Percentiles rank a stretch among this genome's conserved stretches.
These are phyloP conservation scores for Pogonomyrmex barbatus DNA, from an alignment of 1,140 invertebrate genomes.

Conservation along the genomic window DNA sequence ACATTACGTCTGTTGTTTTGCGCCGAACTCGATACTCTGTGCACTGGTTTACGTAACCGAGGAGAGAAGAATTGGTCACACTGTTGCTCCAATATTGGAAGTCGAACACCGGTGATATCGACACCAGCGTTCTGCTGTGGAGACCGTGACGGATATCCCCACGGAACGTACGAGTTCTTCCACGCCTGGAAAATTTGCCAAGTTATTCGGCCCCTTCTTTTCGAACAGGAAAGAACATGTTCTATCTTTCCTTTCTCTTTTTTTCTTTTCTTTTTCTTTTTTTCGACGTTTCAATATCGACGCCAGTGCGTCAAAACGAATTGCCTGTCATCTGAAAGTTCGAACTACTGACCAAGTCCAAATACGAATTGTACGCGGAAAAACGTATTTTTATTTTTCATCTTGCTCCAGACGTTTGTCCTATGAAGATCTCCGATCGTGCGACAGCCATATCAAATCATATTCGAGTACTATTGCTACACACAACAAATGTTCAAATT, in stretches of 20 bases:
- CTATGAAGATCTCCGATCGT: background rate
- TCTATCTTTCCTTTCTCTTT: background rate
- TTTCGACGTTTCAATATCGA: background rate
- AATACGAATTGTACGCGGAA: constrained; percentile 2
- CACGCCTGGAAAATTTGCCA: constrained; percentile 47
- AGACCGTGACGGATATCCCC: constrained; percentile 38
- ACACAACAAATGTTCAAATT: background rate
- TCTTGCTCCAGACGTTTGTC: background rate
- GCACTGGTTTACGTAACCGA: constrained; percentile 60
- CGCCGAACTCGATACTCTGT: constrained; percentile 7
- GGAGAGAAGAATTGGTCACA: constrained; percentile 44
- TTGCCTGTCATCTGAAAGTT: background rate
- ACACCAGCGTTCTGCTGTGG: constrained; percentile 51
- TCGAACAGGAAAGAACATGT: background rate
- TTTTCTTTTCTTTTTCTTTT: background rate
- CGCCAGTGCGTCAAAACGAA: background rate
- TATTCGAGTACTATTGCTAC: background rate
- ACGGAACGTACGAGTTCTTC: background rate
- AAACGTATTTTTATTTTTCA: constrained; percentile 12
- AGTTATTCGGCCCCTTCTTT: background rate
- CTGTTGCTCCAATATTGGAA: constrained; percentile 54
- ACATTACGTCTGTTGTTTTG: constrained; percentile 67
- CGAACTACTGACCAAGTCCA: background rate
- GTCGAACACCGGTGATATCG: constrained; percentile 51
- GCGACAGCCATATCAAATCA: background rate